These are phyloP conservation scores for Tapirus terrestris DNA, from an alignment of 2,113 vertebrate species.

Conservation along the genomic window DNA sequence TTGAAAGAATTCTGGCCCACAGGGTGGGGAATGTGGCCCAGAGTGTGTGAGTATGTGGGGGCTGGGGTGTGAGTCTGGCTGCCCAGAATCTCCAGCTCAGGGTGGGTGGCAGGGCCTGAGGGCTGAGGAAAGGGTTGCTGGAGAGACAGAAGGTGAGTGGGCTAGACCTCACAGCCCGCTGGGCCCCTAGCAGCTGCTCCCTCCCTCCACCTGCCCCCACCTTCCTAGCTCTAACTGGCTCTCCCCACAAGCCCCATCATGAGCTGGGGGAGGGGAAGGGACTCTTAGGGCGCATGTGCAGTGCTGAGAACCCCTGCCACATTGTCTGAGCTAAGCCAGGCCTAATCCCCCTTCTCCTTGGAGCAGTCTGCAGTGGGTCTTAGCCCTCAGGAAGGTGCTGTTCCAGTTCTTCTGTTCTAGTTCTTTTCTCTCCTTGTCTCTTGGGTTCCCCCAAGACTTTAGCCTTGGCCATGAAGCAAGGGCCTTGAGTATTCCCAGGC, in stretches of 20 bases:
- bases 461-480: background rate
- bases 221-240: background rate
- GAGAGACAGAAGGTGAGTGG: background rate
- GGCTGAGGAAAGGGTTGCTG: background rate
- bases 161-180: background rate
- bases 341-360: background rate
- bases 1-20: background rate
- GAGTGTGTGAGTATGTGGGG: background rate
- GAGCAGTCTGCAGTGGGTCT: background rate
- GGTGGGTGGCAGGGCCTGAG: constrained; percentile 8
- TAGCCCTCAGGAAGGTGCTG: background rate
- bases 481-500: background rate
- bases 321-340: constrained; percentile 39
- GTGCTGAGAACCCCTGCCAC: background rate
- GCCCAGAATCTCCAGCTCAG: constrained; percentile 27
- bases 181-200: constrained; percentile 21
- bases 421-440: constrained; percentile 5
- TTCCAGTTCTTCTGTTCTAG: background rate
- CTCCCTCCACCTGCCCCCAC: background rate
- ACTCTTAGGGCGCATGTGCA: background rate
- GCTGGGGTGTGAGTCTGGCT: background rate
- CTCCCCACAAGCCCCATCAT: background rate
- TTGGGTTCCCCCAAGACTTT: background rate
- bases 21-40: background rate
- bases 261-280: background rate